Conservation (phyloP, 2,888 invertebrate genomes). For the Drosophila crucigera region DNA sequence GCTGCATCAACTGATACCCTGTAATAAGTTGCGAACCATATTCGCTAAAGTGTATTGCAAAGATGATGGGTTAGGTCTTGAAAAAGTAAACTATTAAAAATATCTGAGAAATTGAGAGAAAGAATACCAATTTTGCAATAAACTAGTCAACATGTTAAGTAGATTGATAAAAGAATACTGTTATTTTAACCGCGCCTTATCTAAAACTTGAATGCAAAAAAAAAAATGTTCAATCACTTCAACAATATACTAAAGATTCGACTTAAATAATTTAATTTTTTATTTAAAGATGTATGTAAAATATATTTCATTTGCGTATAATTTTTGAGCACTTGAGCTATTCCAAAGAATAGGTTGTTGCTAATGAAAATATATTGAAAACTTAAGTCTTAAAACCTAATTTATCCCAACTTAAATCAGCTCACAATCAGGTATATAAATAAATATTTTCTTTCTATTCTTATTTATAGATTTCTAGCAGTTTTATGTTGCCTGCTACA, state of each 20-base stretch:
- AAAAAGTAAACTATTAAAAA: no score
- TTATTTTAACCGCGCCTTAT: neutral
- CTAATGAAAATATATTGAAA: neutral
- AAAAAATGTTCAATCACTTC: neutral
- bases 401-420: no score
- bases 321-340: neutral
- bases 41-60: no score
- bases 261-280: neutral
- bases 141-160: no score
- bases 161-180: neutral
- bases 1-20: neutral
- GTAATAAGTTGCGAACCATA: neutral
- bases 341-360: neutral
- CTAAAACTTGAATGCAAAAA: neutral
- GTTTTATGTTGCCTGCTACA: neutral
- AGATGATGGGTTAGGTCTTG: no score
- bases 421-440: neutral
- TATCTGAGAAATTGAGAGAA: no score
- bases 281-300: rapidly evolving
- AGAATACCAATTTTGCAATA: no score
- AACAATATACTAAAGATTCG: neutral
- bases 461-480: neutral
- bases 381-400: neutral
- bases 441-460: neutral
- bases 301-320: neutral